A percentile compares a stretch with the other conserved stretches of the same genome.
Conservation (phyloP, 2,888 invertebrate genomes). For the Nudaria mundana region DNA sequence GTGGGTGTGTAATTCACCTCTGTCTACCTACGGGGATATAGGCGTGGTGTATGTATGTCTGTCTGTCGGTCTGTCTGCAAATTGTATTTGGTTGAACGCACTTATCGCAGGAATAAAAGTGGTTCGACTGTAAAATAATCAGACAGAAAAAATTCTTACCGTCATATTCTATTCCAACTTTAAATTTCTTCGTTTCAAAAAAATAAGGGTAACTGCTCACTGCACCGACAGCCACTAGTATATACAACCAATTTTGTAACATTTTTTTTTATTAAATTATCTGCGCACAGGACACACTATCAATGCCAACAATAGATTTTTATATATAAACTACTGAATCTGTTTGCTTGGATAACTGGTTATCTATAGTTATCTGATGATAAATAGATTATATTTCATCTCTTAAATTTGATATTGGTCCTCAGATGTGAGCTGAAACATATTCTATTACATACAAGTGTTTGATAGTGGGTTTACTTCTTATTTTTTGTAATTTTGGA, state of each 20-base stretch:
- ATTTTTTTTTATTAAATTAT: constrained; percentile 10
- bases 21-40: no score
- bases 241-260: constrained; percentile 33
- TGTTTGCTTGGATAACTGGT: constrained; percentile 10
- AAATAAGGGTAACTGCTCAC: constrained; percentile 38
- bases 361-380: constrained; percentile 24
- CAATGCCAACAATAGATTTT: not conserved
- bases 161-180: constrained; percentile 70
- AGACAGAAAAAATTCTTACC: constrained; percentile 43
- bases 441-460: not conserved
- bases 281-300: not conserved
- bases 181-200: constrained; percentile 55
- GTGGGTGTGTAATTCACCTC: no score
- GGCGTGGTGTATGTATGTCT: no score
- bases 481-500: not conserved
- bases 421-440: constrained; percentile 7
- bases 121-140: no score
- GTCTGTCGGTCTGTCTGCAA: no score
- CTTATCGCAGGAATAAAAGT: no score
- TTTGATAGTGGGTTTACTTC: not conserved
- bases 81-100: no score
- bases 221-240: constrained; percentile 20
- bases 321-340: constrained; percentile 28
- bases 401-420: constrained; percentile 17
- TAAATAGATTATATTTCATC: constrained; percentile 17